Evolutionary conservation across 2,113 vertebrate species (phyloP).

Genomic region (Oreochromis spilurus): DNA sequence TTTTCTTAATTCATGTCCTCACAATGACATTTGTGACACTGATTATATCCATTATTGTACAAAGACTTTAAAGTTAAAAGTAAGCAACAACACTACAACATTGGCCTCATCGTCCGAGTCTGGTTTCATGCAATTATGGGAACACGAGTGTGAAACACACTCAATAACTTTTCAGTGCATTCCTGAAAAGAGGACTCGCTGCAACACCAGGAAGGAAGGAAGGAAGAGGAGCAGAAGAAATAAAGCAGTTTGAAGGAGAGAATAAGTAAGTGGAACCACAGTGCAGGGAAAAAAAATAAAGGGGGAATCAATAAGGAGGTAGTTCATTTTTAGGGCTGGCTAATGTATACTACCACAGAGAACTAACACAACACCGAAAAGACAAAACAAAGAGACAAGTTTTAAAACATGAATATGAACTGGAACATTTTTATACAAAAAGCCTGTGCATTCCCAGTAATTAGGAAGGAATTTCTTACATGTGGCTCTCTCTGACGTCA

Average conservation of each 20-base stretch:
- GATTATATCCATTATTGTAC: background rate
- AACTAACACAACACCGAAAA: background rate
- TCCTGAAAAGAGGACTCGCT: background rate
- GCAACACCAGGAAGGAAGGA: background rate
- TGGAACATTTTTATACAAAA: conserved; percentile 57
- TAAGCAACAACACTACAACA: background rate
- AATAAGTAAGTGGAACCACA: background rate
- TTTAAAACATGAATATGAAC: conserved; percentile 44
- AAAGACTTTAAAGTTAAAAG: background rate
- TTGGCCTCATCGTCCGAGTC: background rate
- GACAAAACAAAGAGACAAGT: conserved; percentile 34
- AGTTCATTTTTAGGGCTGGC: background rate
- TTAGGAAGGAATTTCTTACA: conserved; percentile 76
- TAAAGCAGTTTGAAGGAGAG: background rate
- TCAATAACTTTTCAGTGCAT: background rate
- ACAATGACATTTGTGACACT: background rate
- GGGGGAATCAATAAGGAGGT: background rate
- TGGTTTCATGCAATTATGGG: background rate
- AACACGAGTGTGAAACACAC: background rate
- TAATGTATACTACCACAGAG: background rate
- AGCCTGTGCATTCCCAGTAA: conserved; percentile 69
- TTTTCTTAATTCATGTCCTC: background rate
- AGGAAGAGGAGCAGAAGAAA: background rate
- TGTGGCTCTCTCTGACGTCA: conserved; percentile 79
- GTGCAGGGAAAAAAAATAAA: background rate